Evolutionary conservation across 2,113 vertebrate species (phyloP).

Genomic region (Grus americana): DNA sequence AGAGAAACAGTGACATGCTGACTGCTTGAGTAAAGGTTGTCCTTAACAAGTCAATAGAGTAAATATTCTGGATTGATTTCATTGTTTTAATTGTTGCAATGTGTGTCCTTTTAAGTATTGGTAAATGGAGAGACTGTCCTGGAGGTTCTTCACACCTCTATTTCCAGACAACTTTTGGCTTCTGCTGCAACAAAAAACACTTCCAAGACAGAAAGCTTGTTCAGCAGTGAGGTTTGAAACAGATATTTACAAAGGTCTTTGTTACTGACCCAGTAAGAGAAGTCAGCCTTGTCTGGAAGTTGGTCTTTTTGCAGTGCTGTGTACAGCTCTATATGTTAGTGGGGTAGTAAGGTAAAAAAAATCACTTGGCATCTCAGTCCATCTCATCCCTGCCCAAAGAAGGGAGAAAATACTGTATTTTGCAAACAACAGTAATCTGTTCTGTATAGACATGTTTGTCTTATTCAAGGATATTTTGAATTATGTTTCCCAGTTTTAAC

Average conservation of each 20-base stretch:
- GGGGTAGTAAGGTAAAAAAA: background rate
- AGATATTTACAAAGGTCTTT: background rate
- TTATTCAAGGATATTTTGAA: background rate
- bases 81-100: slow-evolving; percentile 40
- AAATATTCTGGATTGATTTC: slow-evolving; percentile 50
- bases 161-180: background rate
- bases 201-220: background rate
- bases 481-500: background rate
- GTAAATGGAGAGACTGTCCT: background rate
- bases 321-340: fast-evolving
- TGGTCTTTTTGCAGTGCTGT: background rate
- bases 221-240: background rate
- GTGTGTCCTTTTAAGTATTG: slow-evolving; percentile 3
- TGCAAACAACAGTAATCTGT: background rate
- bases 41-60: slow-evolving; percentile 22
- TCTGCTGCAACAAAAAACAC: background rate
- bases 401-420: background rate
- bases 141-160: background rate
- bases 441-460: background rate
- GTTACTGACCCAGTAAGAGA: background rate
- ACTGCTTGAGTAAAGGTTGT: background rate
- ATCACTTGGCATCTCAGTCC: background rate
- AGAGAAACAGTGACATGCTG: background rate
- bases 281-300: background rate
- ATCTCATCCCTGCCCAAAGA: background rate